Conservation (phyloP, 2,113 vertebrate species). For the Gasterosteus aculeatus region DNA sequence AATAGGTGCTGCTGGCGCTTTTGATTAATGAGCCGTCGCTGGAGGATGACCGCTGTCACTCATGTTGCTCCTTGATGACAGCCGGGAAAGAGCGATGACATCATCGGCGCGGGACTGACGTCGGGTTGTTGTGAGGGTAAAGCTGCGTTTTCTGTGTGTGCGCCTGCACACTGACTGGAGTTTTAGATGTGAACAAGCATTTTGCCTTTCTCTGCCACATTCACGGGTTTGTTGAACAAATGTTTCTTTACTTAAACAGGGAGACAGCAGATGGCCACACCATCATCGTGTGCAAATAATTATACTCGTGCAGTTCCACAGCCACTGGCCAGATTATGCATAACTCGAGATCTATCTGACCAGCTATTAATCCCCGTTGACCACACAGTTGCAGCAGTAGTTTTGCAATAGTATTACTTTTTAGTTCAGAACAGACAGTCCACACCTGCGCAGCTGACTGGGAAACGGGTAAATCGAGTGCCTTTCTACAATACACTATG, state of each 20-base stretch:
- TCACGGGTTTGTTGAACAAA: not conserved
- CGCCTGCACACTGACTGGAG: not conserved
- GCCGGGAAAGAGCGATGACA: slow-evolving; percentile 51
- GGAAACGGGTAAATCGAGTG: not conserved
- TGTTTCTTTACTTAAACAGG: not conserved
- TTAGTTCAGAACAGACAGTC: not conserved
- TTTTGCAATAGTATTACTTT: not conserved
- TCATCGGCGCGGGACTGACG: slow-evolving; percentile 44
- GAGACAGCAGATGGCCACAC: not conserved
- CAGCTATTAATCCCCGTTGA: not conserved
- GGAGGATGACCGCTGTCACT: slow-evolving; percentile 75
- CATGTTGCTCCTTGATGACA: slow-evolving; percentile 55
- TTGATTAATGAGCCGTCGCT: slow-evolving; percentile 76
- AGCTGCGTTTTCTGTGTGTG: not conserved
- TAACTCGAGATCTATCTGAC: not conserved
- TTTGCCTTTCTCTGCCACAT: not conserved
- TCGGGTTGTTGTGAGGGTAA: slow-evolving; percentile 25
- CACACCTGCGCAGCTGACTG: not conserved
- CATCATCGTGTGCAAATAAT: not conserved
- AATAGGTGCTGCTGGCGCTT: slow-evolving; percentile 62
- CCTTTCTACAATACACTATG: not conserved
- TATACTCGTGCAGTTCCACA: not conserved
- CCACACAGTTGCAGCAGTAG: not conserved
- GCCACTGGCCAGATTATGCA: not conserved
- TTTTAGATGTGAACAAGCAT: not conserved